Percentiles rank a stretch among this genome's conserved stretches.
phyloP scores from a whole-genome alignment of 2,888 invertebrate genomes.

The Ctenicera cuprea region DNA sequence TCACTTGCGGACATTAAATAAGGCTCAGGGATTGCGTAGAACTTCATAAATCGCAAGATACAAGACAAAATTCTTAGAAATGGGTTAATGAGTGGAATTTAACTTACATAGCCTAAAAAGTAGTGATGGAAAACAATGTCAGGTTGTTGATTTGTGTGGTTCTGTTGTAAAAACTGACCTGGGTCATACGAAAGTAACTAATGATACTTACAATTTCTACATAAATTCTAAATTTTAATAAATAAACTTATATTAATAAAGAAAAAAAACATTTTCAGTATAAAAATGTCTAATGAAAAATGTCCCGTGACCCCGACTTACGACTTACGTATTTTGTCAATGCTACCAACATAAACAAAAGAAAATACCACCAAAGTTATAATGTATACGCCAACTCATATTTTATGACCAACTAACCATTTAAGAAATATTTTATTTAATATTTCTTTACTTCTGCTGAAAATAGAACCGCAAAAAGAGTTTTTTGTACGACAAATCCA shows the following conservation, averaged over 20 bases:
- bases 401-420: no score
- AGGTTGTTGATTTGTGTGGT: background rate
- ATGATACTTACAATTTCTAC: slow-evolving; percentile 41
- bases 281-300: slow-evolving; percentile 33
- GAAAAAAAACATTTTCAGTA: slow-evolving; percentile 33
- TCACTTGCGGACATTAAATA: background rate
- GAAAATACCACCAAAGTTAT: no score
- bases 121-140: slow-evolving; percentile 33
- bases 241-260: slow-evolving; percentile 32
- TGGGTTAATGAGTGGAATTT: background rate
- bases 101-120: slow-evolving; percentile 36
- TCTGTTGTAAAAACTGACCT: background rate
- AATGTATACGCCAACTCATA: no score
- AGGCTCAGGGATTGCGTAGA: slow-evolving; percentile 9
- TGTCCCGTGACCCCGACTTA: slow-evolving; percentile 37
- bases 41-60: background rate
- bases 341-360: background rate
- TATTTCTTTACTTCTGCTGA: no score
- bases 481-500: no score
- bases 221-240: slow-evolving; percentile 35
- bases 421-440: no score
- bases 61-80: background rate
- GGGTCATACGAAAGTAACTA: background rate
- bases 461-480: no score
- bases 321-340: slow-evolving; percentile 15